phyloP scores from a whole-genome alignment of 2,888 invertebrate genomes.

The Philaethria dido region DNA sequence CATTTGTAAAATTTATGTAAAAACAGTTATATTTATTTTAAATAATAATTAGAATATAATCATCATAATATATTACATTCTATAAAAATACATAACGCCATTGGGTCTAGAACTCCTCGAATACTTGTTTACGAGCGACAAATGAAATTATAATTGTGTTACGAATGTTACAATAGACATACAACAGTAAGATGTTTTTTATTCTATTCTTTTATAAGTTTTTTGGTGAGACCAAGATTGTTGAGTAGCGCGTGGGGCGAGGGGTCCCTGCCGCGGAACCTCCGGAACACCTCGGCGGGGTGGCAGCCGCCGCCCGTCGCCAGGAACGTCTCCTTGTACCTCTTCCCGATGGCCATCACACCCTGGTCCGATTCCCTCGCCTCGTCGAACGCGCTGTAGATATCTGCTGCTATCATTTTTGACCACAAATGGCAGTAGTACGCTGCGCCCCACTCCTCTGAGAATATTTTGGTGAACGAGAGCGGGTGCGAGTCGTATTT shows the following conservation, averaged over 20 bases:
- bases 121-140: background rate
- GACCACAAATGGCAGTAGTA: slow-evolving; percentile 95
- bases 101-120: background rate
- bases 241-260: slow-evolving; percentile 91
- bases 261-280: slow-evolving; percentile 96
- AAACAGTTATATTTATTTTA: background rate
- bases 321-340: slow-evolving; percentile 93
- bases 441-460: slow-evolving; percentile 92
- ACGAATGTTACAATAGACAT: slow-evolving; percentile 59
- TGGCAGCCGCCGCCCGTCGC: slow-evolving; percentile 92
- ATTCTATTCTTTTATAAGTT: slow-evolving; percentile 61
- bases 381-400: slow-evolving; percentile 93
- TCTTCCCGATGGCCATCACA: slow-evolving; percentile 84
- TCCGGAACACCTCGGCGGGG: slow-evolving; percentile 93
- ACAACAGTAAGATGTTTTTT: slow-evolving; percentile 49
- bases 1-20: background rate
- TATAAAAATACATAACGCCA: background rate
- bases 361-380: slow-evolving; percentile 80
- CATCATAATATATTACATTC: slow-evolving; percentile 12
- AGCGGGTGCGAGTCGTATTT: slow-evolving; percentile 93
- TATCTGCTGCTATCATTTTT: slow-evolving; percentile 94
- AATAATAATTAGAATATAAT: background rate
- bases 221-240: slow-evolving; percentile 82
- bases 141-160: slow-evolving; percentile 38
- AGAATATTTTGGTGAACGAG: slow-evolving; percentile 92